phyloP scores from a whole-genome alignment of 2,888 invertebrate genomes.

The Drosophila borborema region DNA sequence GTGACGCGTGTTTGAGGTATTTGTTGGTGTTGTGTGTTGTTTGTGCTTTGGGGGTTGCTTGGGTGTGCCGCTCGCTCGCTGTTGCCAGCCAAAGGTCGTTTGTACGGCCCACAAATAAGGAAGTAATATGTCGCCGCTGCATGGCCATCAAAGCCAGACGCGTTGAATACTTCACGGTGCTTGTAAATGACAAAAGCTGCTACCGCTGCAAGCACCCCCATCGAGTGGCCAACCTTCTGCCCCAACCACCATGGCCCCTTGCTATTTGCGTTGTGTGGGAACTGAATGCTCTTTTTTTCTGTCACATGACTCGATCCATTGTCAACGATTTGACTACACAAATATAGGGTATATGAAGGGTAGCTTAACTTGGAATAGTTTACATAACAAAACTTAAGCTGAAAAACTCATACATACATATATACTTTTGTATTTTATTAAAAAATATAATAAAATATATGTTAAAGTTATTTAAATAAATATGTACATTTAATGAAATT shows the following conservation, averaged over 20 bases:
- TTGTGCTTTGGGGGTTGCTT: constrained; percentile 10
- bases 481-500: too few species aligned
- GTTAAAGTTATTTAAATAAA: too few species aligned
- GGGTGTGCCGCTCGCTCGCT: constrained; percentile 20
- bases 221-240: neutral
- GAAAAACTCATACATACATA: neutral
- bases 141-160: constrained; percentile 76
- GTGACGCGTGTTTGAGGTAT: constrained; percentile 21
- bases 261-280: constrained; percentile 20
- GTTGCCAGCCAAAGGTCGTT: constrained; percentile 60
- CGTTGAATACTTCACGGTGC: constrained; percentile 48
- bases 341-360: neutral
- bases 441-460: too few species aligned
- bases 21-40: neutral
- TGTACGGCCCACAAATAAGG: constrained; percentile 78
- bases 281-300: constrained; percentile 46
- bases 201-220: constrained; percentile 3
- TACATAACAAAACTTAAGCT: neutral
- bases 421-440: too few species aligned
- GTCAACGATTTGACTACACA: constrained; percentile 35
- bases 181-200: constrained; percentile 37
- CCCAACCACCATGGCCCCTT: neutral
- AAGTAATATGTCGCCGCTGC: constrained; percentile 80
- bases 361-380: neutral
- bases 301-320: constrained; percentile 39